Base-by-base conservation (phyloP, 2,113 vertebrate genomes). In the Semicossyphus pulcher region DNA sequence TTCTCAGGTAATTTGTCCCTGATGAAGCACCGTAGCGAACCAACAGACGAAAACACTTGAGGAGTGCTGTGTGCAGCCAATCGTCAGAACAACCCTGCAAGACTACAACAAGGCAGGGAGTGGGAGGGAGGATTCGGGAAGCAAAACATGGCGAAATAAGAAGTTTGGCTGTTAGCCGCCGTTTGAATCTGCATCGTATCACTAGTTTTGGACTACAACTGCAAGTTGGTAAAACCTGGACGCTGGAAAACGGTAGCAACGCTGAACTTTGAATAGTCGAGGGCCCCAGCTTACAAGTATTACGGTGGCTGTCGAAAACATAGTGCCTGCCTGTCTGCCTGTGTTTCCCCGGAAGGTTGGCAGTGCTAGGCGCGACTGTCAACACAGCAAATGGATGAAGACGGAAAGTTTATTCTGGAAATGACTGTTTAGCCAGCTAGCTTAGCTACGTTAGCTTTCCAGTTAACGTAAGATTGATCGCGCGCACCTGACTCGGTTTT, bases 81-180 rank as follows among this genome's bases (percentile, higher is more conserved):
- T 86, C 87, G 74, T 72, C 83, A 67, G 73, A 49, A 61, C 86
- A 72, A 73, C 25, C 59, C 70, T 52, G 58, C 67, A 81, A 51
- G 74, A 90, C 72, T 76, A 68, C 72, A 81, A 21, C 58, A 39
- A 54, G 78, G 39, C 72, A 45, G 34, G 42, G 71, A 79, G 85
- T 69, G 83, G 86, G 88, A 86, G 84, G 86, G 81, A 84, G 78
- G 69, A 89, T 78, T 76, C 61, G 62, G 78, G 71, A 58, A 72
- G 73, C 85, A 89, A 91, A 91, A 93, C 88, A 91, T 86, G 89
- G 88, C 90, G 83, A 88, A 80, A 86, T 89, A 88, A 88, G 78
- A 92, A 92, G 78, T 93, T 92, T 81, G 56, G 44, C 41, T 47
- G 57, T 58, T 45, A 12, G 41, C 66, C 23, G 65, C 76, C 64